These are phyloP conservation scores for Meteorus cinctellus DNA, from an alignment of 2,888 invertebrate genomes.

Conservation along the genomic window DNA sequence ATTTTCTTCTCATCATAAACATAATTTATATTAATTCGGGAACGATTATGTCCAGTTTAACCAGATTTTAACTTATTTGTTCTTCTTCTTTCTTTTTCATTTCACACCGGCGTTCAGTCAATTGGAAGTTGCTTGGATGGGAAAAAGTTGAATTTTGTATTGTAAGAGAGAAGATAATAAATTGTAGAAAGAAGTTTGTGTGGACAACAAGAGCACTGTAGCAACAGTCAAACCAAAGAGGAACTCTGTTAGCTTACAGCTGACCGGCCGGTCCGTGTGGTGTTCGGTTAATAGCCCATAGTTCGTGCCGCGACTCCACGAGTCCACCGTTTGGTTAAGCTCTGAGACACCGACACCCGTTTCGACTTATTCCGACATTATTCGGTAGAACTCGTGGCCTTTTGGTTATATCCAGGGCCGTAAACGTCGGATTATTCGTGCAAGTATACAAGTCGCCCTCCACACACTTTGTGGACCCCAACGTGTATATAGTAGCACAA, in stretches of 20 bases:
- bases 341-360: background rate
- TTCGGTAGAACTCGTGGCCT: constrained; percentile 40
- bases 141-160: background rate
- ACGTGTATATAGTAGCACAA: background rate
- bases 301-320: constrained; percentile 53
- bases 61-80: too few species aligned
- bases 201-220: constrained; percentile 46
- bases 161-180: too few species aligned
- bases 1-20: background rate
- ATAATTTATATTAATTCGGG: too few species aligned
- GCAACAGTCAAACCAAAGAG: constrained; percentile 52
- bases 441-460: background rate
- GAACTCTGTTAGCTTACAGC: constrained; percentile 64
- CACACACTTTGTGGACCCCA: background rate
- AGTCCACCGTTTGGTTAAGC: constrained; percentile 26
- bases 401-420: constrained; percentile 33
- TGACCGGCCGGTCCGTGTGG: constrained; percentile 70
- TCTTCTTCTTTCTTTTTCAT: background rate
- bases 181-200: background rate
- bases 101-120: constrained; percentile 29
- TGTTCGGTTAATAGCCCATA: constrained; percentile 70
- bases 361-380: constrained; percentile 25
- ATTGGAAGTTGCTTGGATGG: background rate
- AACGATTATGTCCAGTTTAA: constrained; percentile 22
- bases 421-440: constrained; percentile 7